These are phyloP conservation scores for Hippoglossus hippoglossus DNA, from an alignment of 2,797 vertebrate genomes.

Conservation along the genomic window DNA sequence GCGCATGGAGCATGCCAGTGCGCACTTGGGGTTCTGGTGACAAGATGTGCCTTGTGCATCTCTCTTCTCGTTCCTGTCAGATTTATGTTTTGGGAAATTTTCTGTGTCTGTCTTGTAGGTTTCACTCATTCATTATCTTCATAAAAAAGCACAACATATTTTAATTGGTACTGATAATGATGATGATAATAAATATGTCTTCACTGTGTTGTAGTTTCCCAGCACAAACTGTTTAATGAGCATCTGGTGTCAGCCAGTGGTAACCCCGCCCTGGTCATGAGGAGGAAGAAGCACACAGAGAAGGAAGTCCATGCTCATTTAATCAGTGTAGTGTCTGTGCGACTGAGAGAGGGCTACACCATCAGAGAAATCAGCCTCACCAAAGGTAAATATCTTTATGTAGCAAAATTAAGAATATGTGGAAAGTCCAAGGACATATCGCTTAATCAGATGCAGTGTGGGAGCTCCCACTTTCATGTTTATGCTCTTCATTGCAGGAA, in stretches of 20 bases:
- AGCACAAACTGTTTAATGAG: slow-evolving; percentile 98
- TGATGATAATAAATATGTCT: background rate
- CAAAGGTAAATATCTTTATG: slow-evolving; percentile 85
- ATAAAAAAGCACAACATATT: no score
- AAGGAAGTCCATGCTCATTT: slow-evolving; percentile 96
- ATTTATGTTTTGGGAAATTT: no score
- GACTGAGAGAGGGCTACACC: slow-evolving; percentile 96
- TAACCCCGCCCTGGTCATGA: slow-evolving; percentile 94
- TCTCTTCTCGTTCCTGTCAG: no score
- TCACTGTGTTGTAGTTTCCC: slow-evolving; percentile 85
- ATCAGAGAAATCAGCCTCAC: slow-evolving; percentile 94
- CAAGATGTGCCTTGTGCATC: no score
- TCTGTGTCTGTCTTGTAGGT: no score
- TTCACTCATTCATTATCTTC: no score
- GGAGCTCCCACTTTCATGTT: no score
- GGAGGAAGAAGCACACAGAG: slow-evolving; percentile 97
- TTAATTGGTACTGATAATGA: background rate
- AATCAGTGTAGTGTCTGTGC: slow-evolving; percentile 94
- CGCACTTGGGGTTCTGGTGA: no score
- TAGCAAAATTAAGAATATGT: background rate
- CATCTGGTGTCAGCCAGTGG: slow-evolving; percentile 96
- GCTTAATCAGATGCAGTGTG: background rate
- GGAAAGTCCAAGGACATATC: background rate
- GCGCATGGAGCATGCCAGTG: no score
- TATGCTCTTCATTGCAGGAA: no score